Conservation (phyloP, 2,113 vertebrate genomes). For the Sylvia atricapilla region DNA sequence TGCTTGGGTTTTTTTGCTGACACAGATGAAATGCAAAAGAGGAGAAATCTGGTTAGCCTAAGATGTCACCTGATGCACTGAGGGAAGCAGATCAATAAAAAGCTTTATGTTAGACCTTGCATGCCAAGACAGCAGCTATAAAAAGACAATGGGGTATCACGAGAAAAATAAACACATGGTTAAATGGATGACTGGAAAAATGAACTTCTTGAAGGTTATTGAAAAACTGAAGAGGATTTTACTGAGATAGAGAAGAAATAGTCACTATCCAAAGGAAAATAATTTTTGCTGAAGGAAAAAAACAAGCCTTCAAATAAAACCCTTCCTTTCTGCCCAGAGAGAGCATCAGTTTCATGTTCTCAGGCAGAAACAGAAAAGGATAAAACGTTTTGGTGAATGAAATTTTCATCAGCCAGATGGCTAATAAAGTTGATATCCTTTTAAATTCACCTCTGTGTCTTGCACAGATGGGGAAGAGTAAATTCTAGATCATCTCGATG, state of each 20-base stretch:
- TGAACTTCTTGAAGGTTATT: neutral
- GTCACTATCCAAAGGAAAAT: neutral
- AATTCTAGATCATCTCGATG: slow-evolving; percentile 8
- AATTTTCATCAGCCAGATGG: neutral
- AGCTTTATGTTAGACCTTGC: slow-evolving; percentile 12
- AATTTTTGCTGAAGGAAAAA: neutral
- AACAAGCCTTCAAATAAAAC: neutral
- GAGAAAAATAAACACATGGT: slow-evolving; percentile 7
- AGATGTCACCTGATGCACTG: slow-evolving; percentile 2
- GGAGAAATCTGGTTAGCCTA: slow-evolving; percentile 32
- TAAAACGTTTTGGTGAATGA: neutral
- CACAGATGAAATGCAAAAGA: slow-evolving; percentile 36
- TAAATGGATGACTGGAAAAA: slow-evolving; percentile 2
- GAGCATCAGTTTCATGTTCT: neutral
- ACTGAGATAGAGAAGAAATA: neutral
- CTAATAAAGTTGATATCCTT: neutral
- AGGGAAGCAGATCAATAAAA: slow-evolving; percentile 31
- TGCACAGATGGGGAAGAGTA: neutral
- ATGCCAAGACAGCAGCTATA: slow-evolving; percentile 1
- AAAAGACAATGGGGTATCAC: neutral
- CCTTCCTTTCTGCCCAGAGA: neutral
- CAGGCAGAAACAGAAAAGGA: neutral
- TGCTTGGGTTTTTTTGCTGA: neutral
- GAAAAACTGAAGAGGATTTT: neutral
- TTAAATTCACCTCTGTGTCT: neutral